Conservation (phyloP, 2,113 vertebrate genomes). For the Rattus rattus region DNA sequence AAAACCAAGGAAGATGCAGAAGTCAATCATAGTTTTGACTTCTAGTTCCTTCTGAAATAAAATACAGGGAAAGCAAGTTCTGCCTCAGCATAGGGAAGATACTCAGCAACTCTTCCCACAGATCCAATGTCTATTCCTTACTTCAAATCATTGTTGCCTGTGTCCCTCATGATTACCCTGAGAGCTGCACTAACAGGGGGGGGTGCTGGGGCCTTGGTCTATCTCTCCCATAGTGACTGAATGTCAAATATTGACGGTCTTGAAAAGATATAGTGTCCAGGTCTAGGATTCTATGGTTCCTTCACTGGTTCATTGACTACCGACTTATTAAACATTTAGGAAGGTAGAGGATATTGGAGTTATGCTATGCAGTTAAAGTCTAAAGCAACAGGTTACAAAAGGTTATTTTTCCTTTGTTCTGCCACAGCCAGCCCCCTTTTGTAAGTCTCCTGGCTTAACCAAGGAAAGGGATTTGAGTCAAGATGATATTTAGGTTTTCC, state of each 20-base stretch:
- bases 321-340: not conserved
- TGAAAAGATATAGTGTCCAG: not conserved
- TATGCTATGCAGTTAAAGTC: not conserved
- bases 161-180: not conserved
- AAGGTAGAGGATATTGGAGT: not conserved
- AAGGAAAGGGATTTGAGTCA: not conserved
- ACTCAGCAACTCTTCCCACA: not conserved
- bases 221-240: not conserved
- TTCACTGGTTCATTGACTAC: not conserved
- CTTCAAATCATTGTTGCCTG: not conserved
- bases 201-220: not conserved
- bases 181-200: not conserved
- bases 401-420: not conserved
- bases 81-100: not conserved
- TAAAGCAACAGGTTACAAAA: not conserved
- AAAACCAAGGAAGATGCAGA: constrained; percentile 21
- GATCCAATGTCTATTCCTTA: not conserved
- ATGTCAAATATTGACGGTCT: not conserved
- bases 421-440: not conserved
- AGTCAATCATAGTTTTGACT: not conserved
- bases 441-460: not conserved
- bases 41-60: not conserved
- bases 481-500: not conserved
- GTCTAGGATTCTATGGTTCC: not conserved
- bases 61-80: not conserved